Evolutionary conservation across 23 tunicate species (phyloP).

Genomic region (Styela clava): DNA sequence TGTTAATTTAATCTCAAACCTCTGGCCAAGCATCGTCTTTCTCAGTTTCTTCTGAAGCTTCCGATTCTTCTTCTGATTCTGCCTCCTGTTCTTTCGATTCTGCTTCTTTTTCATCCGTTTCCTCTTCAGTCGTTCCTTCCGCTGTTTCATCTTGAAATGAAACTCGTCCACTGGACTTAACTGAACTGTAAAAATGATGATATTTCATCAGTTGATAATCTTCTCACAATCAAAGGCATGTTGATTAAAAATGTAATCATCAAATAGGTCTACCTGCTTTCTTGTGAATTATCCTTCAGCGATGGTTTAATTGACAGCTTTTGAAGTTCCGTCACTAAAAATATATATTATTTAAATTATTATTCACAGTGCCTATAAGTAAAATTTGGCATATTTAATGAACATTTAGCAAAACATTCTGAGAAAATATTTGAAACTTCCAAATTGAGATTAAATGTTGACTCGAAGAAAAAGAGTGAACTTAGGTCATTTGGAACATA

Average conservation of each 20-base stretch:
- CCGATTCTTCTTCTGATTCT: neutral
- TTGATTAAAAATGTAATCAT: no score
- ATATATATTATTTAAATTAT: no score
- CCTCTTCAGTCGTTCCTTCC: slow-evolving; percentile 34
- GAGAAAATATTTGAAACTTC: no score
- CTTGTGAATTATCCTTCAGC: neutral
- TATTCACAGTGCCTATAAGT: no score
- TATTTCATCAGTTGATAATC: no score
- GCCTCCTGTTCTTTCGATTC: slow-evolving; percentile 42
- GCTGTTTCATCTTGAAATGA: slow-evolving; percentile 15
- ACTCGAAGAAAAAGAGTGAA: no score
- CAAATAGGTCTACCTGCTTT: neutral
- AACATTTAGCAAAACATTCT: no score
- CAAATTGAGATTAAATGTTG: no score
- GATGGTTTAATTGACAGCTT: neutral
- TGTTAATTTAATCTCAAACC: slow-evolving; percentile 19
- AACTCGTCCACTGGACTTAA: neutral
- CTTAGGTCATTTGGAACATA: no score
- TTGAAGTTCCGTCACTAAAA: neutral
- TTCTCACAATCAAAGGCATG: no score
- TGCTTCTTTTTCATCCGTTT: slow-evolving; percentile 22
- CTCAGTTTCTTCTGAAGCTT: slow-evolving; percentile 13
- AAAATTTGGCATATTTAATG: no score
- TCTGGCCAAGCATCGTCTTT: slow-evolving; percentile 57
- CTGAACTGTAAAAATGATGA: neutral